These are phyloP conservation scores for Entelurus aequoreus DNA, from an alignment of 2,113 vertebrate genomes.

Conservation along the genomic window DNA sequence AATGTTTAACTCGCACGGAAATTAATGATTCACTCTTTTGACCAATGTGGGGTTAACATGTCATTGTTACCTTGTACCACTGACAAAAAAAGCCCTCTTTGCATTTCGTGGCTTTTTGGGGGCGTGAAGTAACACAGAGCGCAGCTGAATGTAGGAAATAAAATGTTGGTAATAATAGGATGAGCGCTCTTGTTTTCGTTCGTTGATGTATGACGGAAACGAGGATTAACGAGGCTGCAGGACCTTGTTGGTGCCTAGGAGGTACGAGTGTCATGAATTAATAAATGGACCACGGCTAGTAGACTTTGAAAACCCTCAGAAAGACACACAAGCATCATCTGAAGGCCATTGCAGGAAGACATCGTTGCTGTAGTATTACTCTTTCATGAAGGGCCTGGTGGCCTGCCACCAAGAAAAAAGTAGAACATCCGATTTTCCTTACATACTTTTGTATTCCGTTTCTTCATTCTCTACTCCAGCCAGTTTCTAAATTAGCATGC, in stretches of 20 bases:
- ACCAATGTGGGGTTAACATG: conserved; percentile 41
- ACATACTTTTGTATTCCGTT: conserved; percentile 37
- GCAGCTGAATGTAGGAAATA: conserved; percentile 17
- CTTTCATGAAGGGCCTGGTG: conserved; percentile 73
- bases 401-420: conserved; percentile 70
- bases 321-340: conserved; percentile 55
- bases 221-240: conserved; percentile 66
- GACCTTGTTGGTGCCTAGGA: conserved; percentile 65
- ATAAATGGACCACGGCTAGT: conserved; percentile 50
- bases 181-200: conserved; percentile 61
- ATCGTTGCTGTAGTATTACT: conserved; percentile 49
- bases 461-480: conserved; percentile 26
- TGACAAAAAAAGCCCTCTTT: conserved; percentile 2
- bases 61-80: conserved; percentile 21
- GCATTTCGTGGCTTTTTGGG: conserved; percentile 29
- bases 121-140: conserved; percentile 20
- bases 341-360: conserved; percentile 50
- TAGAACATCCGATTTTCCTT: conserved; percentile 56
- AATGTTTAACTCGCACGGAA: conserved; percentile 29
- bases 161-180: conserved; percentile 56
- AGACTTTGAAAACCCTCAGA: conserved; percentile 62
- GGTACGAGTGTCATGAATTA: conserved; percentile 69
- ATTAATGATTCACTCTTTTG: conserved; percentile 52
- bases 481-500: conserved; percentile 29
- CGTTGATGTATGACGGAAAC: conserved; percentile 57